Evolutionary conservation across 2,888 invertebrate species (phyloP).

Genomic region (Latheticus oryzae): DNA sequence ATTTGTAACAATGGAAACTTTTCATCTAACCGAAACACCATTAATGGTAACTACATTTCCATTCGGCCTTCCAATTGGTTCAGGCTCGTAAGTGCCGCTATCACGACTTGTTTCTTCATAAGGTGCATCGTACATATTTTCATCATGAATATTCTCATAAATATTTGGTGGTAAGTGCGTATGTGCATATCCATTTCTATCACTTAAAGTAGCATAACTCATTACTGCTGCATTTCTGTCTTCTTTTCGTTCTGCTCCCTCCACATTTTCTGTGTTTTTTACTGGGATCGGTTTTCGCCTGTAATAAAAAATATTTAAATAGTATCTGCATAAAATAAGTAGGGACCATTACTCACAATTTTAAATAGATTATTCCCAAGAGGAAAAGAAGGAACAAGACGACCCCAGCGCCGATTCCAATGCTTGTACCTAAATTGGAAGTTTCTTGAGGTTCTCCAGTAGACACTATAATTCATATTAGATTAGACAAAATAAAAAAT

Average conservation of each 20-base stretch:
- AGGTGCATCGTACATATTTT: constrained; percentile 81
- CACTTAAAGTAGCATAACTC: constrained; percentile 88
- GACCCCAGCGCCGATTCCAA: constrained; percentile 86
- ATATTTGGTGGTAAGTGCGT: constrained; percentile 65
- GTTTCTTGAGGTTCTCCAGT: constrained; percentile 78
- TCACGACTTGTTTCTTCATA: constrained; percentile 75
- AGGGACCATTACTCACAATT: constrained; percentile 75
- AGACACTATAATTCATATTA: constrained; percentile 68
- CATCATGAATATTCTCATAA: constrained; percentile 74
- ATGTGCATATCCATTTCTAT: constrained; percentile 67
- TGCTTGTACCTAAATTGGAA: constrained; percentile 80
- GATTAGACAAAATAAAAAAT: constrained; percentile 31
- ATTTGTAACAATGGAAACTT: background rate
- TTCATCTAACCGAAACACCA: constrained; percentile 85
- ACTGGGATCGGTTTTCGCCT: constrained; percentile 87
- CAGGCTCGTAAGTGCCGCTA: constrained; percentile 74
- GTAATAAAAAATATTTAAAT: too few relatives aligned
- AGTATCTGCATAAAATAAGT: background rate
- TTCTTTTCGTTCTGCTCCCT: constrained; percentile 87
- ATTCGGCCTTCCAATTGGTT: constrained; percentile 69
- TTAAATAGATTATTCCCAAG: constrained; percentile 82
- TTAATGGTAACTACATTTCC: constrained; percentile 85
- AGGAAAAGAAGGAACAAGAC: constrained; percentile 83
- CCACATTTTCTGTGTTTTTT: constrained; percentile 89
- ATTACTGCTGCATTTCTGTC: constrained; percentile 89